A percentile compares a stretch with the other conserved stretches of the same genome.
Evolutionary conservation across 2,113 vertebrate species (phyloP).

Genomic region (Tupaia chinensis): DNA sequence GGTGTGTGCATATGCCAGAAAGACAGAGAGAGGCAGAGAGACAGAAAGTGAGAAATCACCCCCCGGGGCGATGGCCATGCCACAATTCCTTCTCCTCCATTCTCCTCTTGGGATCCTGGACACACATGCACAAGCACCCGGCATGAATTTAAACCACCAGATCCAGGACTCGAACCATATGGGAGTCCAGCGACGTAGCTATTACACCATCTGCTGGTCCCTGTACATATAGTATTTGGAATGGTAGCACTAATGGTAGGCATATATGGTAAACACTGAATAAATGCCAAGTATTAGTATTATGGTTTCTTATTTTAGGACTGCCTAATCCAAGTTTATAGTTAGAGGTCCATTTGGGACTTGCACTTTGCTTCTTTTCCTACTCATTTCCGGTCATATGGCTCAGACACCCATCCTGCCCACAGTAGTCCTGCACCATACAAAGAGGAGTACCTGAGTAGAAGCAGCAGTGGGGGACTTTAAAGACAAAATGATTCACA

Average conservation of each 20-base stretch:
- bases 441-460: not conserved
- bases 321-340: not conserved
- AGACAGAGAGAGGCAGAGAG: too few relatives aligned
- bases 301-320: not conserved
- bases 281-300: not conserved
- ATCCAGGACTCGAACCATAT: too few relatives aligned
- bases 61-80: too few relatives aligned
- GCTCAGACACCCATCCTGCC: not conserved
- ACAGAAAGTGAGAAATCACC: too few relatives aligned
- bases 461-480: constrained; percentile 72
- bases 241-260: too few relatives aligned
- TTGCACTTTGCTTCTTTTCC: constrained; percentile 17
- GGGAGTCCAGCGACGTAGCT: too few relatives aligned
- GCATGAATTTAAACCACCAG: too few relatives aligned
- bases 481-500: constrained; percentile 75
- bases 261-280: not conserved
- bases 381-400: not conserved
- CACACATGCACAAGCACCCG: too few relatives aligned
- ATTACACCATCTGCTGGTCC: too few relatives aligned
- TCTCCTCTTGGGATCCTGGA: too few relatives aligned
- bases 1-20: too few relatives aligned
- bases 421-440: not conserved
- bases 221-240: not conserved
- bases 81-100: too few relatives aligned
- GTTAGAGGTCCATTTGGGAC: not conserved